Base-by-base conservation (phyloP, 2,888 invertebrate species). In the Atherix ibis region DNA sequence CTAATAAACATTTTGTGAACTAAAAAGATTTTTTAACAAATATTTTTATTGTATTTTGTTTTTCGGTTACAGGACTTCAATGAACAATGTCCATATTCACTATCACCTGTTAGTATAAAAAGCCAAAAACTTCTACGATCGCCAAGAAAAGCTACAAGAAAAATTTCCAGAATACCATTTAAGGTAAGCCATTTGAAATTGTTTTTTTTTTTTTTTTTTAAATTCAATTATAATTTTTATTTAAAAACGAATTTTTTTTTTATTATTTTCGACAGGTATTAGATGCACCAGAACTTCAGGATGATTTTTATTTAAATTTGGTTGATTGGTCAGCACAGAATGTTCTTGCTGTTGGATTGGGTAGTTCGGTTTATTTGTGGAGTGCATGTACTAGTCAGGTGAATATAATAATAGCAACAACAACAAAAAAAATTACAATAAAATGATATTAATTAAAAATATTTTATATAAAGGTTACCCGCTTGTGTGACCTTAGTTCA, bases 251-350 rank as follows among this genome's bases (percentile, higher is more conserved):
- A 16, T 18, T 9, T 14, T 24, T 6, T 10, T 22, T 10, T 19
- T 19, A n/a, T n/a, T n/a, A n/a, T n/a, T n/a, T n/a, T n/a, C n/a
- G n/a, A n/a, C 27, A 53, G 52, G 53, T 53, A 26, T 46, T 59
- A 40, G 59, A 58, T 47, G 60, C 58, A 16, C 58, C 60, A 13
- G 60, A 60, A 38, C 44, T 61, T 37, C 60, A 97, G 64, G 98
- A 99, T 63, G 98, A 99, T 65, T 99, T 98, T 67, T 95, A 95
- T 59, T 65, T 99, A 46, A 98, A 99, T 64, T 71, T 99, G 41
- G 97, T 99, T 22, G 98, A 98, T 61, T 98, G 98, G 98, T 95
- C 95, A 4, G 88, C 94, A 33, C 92, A 92, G 63, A 99, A 99
- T 62, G 91, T 98, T 22, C 74, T 98, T 40, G 92, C 94, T 56